Evolutionary conservation across 2,888 invertebrate species (phyloP), one percentile per base, ranked within the genome.

Genomic region (Isotomurus palustris): DNA sequence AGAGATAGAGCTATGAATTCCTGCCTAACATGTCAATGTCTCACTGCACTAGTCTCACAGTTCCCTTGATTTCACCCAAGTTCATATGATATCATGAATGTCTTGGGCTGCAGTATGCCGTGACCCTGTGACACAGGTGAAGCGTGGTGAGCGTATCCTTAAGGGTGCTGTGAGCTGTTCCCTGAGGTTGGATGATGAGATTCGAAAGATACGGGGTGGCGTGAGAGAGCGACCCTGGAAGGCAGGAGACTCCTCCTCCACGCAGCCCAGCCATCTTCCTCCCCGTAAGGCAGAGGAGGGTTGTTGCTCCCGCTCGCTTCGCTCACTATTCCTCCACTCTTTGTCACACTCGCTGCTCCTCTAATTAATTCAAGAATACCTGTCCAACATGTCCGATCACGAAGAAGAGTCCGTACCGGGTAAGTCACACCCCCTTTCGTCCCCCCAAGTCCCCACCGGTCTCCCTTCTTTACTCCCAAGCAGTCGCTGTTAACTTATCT

Each of bases 351-450:
- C 50, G 36, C 35, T 22, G n/a, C n/a, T n/a, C n/a, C n/a, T n/a
- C n/a, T n/a, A 21, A 21, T 8, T 21, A 8, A 21, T n/a, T n/a
- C n/a, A n/a, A n/a, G n/a, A n/a, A n/a, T n/a, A n/a, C n/a, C n/a
- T n/a, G n/a, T n/a, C n/a, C n/a, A n/a, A n/a, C n/a, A n/a, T n/a
- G 25, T 48, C 56, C 14, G 62, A 53, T 12, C 29, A 41, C 17
- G 62, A 65, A 43, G 60, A 59, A 35, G 62, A 62, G 40, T 60
- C 60, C 24, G 60, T 65, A 17, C 65, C 53, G 58, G 64, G 64
- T 65, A 50, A 60, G 53, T 6, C 0, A n/a, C 17, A 29, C 32
- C 19, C 19, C 27, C 21, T 21, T 6, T 22, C 35, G 4, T 29
- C 4, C 6, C 6, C 5, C 2, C 12, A 5, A n/a, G 12, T 3